Evolutionary conservation across 2,113 vertebrate genomes (phyloP).

Genomic region (Sturnira hondurensis): DNA sequence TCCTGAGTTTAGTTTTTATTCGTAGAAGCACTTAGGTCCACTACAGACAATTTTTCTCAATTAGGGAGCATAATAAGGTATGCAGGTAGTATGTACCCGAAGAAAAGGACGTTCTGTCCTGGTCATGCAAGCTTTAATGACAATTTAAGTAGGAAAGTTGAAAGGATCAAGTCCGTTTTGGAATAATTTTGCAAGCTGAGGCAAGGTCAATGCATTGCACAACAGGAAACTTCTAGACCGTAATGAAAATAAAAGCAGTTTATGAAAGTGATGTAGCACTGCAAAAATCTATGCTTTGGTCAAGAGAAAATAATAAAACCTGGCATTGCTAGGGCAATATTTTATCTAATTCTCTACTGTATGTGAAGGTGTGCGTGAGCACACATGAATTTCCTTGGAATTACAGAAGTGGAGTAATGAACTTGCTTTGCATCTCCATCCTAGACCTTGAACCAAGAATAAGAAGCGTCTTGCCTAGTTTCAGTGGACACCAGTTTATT

Average conservation of each 20-base stretch:
- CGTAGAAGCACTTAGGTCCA: not conserved
- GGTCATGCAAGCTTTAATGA: not conserved
- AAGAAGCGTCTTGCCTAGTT: not conserved
- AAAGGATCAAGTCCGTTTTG: constrained; percentile 24
- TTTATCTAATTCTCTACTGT: not conserved
- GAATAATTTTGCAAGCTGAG: constrained; percentile 36
- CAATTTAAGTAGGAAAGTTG: constrained; percentile 43
- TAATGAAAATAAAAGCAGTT: not conserved
- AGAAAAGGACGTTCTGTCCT: constrained; percentile 11
- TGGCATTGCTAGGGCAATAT: not conserved
- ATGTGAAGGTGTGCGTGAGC: not conserved
- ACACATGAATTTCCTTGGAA: not conserved
- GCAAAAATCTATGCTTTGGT: not conserved
- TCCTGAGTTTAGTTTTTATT: not conserved
- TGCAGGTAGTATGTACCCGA: not conserved
- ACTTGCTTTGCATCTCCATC: not conserved
- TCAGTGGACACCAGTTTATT: not conserved
- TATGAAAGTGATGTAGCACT: not conserved
- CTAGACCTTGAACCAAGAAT: not conserved
- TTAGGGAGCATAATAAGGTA: not conserved
- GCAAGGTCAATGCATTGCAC: not conserved
- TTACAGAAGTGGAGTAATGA: not conserved
- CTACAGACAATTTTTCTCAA: constrained; percentile 48
- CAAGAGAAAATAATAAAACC: not conserved
- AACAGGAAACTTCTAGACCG: not conserved